A percentile compares a stretch with the other conserved stretches of the same genome.
Conservation (phyloP, 2,888 invertebrate genomes). For the Piscicola geometra region DNA sequence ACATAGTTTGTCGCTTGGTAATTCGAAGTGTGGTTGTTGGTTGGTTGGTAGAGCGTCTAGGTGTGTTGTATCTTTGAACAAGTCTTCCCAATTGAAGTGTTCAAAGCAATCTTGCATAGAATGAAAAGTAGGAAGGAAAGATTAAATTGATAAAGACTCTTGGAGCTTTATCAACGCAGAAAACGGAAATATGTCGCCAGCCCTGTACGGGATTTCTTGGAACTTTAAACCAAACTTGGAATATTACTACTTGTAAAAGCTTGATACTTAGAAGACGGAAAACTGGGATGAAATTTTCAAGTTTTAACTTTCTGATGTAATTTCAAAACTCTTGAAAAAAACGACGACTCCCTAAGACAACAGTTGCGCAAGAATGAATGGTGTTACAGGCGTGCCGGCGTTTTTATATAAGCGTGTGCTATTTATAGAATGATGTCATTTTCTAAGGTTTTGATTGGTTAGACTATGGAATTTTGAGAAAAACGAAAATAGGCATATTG, state of each 20-base stretch:
- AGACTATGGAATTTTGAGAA: background rate
- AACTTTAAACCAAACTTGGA: no score
- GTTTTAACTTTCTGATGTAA: background rate
- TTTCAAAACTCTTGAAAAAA: background rate
- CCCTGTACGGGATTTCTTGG: background rate
- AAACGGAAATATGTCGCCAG: background rate
- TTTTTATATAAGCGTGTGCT: background rate
- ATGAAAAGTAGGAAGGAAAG: background rate
- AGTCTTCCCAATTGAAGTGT: constrained; percentile 18
- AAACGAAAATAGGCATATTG: background rate
- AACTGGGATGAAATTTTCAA: background rate
- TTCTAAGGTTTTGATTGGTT: background rate
- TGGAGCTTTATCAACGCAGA: background rate
- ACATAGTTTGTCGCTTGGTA: no score
- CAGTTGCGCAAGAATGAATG: background rate
- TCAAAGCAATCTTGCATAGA: constrained; percentile 13
- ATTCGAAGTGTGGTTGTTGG: no score
- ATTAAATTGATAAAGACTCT: constrained; percentile 6
- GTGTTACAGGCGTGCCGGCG: background rate
- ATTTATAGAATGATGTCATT: background rate
- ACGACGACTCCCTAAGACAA: background rate
- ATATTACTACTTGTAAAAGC: background rate
- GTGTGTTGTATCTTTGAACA: background rate
- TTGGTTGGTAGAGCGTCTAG: background rate
- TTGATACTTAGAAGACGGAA: background rate